These are phyloP conservation scores for Noturus placidus DNA, from an alignment of 2,113 vertebrate genomes.

Conservation along the genomic window DNA sequence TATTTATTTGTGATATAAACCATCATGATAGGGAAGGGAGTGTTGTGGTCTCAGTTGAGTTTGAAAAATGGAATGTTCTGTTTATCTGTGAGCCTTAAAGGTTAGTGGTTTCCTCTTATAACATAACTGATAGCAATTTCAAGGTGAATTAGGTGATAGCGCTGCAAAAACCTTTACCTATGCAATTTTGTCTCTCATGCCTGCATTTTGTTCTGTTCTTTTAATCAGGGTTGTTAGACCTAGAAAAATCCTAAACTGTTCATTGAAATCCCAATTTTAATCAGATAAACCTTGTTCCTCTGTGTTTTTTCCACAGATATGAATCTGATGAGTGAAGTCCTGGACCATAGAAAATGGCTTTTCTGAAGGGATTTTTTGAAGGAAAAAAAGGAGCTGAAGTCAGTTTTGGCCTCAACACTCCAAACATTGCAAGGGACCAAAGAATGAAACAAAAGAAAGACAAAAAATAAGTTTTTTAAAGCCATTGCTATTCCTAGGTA, in stretches of 20 bases:
- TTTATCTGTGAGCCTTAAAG: too few species aligned
- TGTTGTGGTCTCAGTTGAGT: too few species aligned
- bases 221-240: neutral
- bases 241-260: neutral
- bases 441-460: neutral
- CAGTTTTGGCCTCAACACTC: neutral
- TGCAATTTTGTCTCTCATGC: neutral
- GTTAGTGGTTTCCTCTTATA: neutral
- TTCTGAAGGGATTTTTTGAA: slow-evolving; percentile 11
- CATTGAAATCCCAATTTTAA: neutral
- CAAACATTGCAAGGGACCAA: slow-evolving; percentile 15
- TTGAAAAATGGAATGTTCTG: too few species aligned
- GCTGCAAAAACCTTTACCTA: neutral
- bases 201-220: neutral
- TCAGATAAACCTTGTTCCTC: neutral
- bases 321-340: slow-evolving; percentile 73
- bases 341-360: slow-evolving; percentile 12
- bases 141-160: neutral
- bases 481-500: neutral
- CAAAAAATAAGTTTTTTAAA: neutral
- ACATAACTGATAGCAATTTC: too few species aligned
- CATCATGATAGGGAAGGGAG: too few species aligned
- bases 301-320: slow-evolving; percentile 65
- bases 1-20: too few species aligned
- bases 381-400: neutral